A percentile compares a stretch with the other conserved stretches of the same genome.
Evolutionary conservation across 2,113 vertebrate genomes (phyloP).

Genomic region (Erpornis zantholeuca): DNA sequence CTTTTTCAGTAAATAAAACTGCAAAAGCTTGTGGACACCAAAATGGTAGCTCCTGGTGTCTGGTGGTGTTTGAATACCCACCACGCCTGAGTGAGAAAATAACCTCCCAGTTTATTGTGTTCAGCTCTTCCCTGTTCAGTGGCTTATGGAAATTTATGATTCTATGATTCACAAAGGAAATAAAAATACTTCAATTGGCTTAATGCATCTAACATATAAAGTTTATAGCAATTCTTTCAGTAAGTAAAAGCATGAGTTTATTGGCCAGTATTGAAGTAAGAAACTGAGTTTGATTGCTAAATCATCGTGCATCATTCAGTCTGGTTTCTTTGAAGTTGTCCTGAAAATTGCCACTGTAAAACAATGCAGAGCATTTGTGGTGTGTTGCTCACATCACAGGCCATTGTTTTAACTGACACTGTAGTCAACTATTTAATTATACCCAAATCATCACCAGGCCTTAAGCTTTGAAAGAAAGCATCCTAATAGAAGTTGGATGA

Average conservation of each 20-base stretch:
- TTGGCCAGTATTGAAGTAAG: neutral
- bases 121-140: neutral
- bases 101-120: neutral
- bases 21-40: neutral
- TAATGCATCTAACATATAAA: neutral
- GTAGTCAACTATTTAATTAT: neutral
- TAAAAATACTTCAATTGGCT: neutral
- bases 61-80: neutral
- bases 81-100: neutral
- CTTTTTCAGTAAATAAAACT: neutral
- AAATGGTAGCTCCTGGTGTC: neutral
- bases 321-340: neutral
- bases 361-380: neutral
- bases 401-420: neutral
- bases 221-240: neutral
- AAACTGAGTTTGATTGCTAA: neutral
- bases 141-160: neutral
- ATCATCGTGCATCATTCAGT: neutral
- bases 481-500: neutral
- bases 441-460: neutral
- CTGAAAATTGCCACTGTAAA: neutral
- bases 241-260: slow-evolving; percentile 8
- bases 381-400: neutral
- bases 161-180: slow-evolving; percentile 7
- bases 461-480: neutral